Evolutionary conservation across 2,888 invertebrate species (phyloP).

Genomic region (Sinelater perroti): DNA sequence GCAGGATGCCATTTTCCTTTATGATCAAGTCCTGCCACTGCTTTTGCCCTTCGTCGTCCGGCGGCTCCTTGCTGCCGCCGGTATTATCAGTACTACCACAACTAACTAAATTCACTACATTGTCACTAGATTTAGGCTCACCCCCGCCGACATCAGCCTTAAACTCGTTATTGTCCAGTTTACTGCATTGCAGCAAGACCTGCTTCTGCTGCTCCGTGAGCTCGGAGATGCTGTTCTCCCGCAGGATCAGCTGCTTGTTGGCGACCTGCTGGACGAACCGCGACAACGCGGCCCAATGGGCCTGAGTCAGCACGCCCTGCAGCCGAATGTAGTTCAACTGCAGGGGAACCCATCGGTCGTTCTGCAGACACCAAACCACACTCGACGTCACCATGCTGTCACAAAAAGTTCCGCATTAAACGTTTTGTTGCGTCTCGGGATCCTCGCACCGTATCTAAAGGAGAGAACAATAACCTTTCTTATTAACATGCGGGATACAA

Average conservation of each 20-base stretch:
- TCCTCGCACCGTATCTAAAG: background rate
- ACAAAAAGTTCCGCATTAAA: slow-evolving; percentile 17
- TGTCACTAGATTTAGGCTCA: background rate
- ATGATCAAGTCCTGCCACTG: slow-evolving; percentile 45
- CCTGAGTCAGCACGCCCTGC: slow-evolving; percentile 71
- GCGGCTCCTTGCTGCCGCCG: background rate
- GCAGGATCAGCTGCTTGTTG: slow-evolving; percentile 70
- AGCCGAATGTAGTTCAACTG: slow-evolving; percentile 73
- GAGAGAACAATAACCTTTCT: background rate
- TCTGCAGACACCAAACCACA: slow-evolving; percentile 74
- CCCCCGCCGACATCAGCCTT: background rate
- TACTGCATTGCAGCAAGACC: slow-evolving; percentile 49
- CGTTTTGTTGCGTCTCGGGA: background rate
- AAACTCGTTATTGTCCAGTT: slow-evolving; percentile 26
- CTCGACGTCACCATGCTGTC: slow-evolving; percentile 67
- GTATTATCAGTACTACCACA: background rate
- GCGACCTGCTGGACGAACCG: slow-evolving; percentile 72
- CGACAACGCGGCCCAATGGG: slow-evolving; percentile 72
- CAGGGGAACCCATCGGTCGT: slow-evolving; percentile 73
- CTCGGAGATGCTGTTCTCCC: slow-evolving; percentile 59
- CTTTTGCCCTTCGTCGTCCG: slow-evolving; percentile 6
- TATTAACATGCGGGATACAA: background rate
- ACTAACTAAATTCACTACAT: background rate
- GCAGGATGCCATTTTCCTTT: slow-evolving; percentile 44
- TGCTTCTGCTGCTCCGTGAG: slow-evolving; percentile 58